phyloP scores from a whole-genome alignment of 2,888 invertebrate genomes.

The Polylopha cassiicola region DNA sequence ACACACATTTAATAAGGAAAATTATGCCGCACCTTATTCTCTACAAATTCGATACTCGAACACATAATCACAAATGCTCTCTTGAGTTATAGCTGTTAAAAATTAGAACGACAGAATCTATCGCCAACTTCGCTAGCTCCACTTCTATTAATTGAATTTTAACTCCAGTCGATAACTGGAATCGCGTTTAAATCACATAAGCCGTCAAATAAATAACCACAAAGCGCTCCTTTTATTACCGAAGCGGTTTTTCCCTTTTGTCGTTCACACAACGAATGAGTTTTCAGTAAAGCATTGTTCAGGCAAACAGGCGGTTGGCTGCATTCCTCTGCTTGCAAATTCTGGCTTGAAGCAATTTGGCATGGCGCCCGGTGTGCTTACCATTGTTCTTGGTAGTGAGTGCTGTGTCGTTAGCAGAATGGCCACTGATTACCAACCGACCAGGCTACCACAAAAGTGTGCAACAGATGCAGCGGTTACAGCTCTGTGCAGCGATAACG shows the following conservation, averaged over 20 bases:
- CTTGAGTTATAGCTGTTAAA: too few relatives aligned
- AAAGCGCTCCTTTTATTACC: constrained; percentile 18
- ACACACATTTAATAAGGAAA: too few relatives aligned
- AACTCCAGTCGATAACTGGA: too few relatives aligned
- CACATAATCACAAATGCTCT: too few relatives aligned
- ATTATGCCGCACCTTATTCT: too few relatives aligned
- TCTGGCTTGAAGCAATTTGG: constrained; percentile 22
- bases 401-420: constrained; percentile 17
- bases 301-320: constrained; percentile 19
- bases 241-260: constrained; percentile 14
- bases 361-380: constrained; percentile 13
- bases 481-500: too few relatives aligned
- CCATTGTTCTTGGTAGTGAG: constrained; percentile 15
- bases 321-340: constrained; percentile 22
- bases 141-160: too few relatives aligned
- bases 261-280: constrained; percentile 19
- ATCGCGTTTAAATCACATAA: constrained; percentile 5
- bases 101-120: too few relatives aligned
- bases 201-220: constrained; percentile 17
- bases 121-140: too few relatives aligned
- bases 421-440: constrained; percentile 16
- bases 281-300: constrained; percentile 21
- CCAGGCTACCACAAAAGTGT: too few relatives aligned
- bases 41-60: too few relatives aligned
- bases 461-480: too few relatives aligned